Conservation (phyloP, 2,888 invertebrate species). For the Dasysyrphus tricinctus region DNA sequence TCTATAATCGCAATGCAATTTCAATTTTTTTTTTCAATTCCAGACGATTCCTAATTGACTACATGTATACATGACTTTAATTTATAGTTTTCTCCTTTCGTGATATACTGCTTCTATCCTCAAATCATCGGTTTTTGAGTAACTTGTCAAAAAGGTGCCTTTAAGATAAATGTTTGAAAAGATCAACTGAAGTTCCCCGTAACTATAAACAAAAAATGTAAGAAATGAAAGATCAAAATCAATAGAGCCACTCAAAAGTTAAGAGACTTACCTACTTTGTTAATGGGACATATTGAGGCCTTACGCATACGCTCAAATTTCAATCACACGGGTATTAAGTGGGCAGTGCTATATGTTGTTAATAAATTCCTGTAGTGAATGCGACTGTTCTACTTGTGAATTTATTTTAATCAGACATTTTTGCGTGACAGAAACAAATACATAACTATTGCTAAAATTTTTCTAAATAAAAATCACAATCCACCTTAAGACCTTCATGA, state of each 20-base stretch:
- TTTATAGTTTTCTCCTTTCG: constrained; percentile 33
- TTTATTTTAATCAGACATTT: no score
- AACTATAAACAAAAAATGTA: constrained; percentile 3
- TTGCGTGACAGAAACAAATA: no score
- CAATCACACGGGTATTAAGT: neutral
- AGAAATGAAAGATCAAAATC: neutral
- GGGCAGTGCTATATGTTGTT: neutral
- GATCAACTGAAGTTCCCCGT: neutral
- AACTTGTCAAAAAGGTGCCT: constrained; percentile 23
- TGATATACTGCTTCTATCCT: constrained; percentile 29
- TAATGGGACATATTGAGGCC: neutral
- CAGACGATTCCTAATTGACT: constrained; percentile 66
- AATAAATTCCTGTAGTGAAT: neutral
- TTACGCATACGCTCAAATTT: neutral
- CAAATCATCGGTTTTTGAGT: constrained; percentile 14
- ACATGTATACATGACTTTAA: constrained; percentile 43
- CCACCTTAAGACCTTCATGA: neutral
- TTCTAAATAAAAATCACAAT: neutral
- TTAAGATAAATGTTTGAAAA: constrained; percentile 13
- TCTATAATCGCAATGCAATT: constrained; percentile 48
- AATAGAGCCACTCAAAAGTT: neutral
- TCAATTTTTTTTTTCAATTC: constrained; percentile 61
- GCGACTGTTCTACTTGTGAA: neutral
- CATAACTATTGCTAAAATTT: no score
- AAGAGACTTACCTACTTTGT: neutral